Base-by-base conservation (phyloP, 1,140 invertebrate genomes). In the Neodiprion pinetum region DNA sequence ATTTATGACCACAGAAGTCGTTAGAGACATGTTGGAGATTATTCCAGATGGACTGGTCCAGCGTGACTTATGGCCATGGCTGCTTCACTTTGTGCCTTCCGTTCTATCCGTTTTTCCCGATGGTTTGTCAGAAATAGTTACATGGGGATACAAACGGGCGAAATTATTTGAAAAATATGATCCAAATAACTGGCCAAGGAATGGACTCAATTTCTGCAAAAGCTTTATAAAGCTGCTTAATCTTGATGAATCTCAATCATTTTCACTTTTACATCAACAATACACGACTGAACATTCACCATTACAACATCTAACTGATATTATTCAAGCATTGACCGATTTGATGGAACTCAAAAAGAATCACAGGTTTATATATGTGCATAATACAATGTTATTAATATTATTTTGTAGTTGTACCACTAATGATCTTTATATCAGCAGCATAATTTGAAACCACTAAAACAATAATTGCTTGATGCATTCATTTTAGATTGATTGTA, bases 1-100 rank as follows among this genome's bases (percentile, higher is more conserved):
- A 49, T 8, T 75, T 28, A 23, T 86, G 48, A 74, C 77, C 9
- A 67, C 50, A 11, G 72, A 80, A 47, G 76, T 48, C 48, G 75
- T 86, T 9, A 70, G 72, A 72, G 73, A 76, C 21, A 80, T 86
- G 68, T 76, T 86, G 65, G 21, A 76, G 14, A 74, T 73, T 9
- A 76, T 87, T 61, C 77, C 83, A 0, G 78, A 83, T 47, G 74
- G 80, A 0, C 71, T 76, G 23, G 53, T 72, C n/a, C 76, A 74
- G 7, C 21, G 17, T 2, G 17, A 75, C 10, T 75, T 86, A 21
- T 82, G 82, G 80, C 76, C 82, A 9, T 88, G 86, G 86, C 74
- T 88, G n/a, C 76, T 76, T 17, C 80, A 86, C 78, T 88, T 86
- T 71, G 75, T 88, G 69, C 85, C 86, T 0, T 85, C 81, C 1